These are phyloP conservation scores for Zoanthus gigantus DNA, from an alignment of 92 coral and sea anemone genomes.

Conservation along the genomic window DNA sequence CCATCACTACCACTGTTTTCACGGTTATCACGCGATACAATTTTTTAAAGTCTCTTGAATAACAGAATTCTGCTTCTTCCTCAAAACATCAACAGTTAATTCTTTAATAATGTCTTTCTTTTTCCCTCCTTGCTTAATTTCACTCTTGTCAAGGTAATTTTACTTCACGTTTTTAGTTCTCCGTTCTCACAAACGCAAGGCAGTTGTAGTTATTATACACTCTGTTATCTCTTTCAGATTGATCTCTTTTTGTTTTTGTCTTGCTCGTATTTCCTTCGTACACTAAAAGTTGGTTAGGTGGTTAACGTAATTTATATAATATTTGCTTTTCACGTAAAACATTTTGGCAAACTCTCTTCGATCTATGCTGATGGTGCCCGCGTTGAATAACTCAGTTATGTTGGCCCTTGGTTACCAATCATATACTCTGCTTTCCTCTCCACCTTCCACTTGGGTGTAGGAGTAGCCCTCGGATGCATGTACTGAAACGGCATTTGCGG, in stretches of 20 bases:
- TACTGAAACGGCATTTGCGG: slow-evolving; percentile 44
- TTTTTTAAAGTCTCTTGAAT: slow-evolving; percentile 31
- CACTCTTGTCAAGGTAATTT: slow-evolving; percentile 12
- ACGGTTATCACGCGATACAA: slow-evolving; percentile 16
- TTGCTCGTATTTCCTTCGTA: slow-evolving; percentile 47
- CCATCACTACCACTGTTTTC: slow-evolving; percentile 21
- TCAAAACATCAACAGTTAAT: slow-evolving; percentile 44
- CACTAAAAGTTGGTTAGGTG: slow-evolving; percentile 47
- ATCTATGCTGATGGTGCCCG: slow-evolving; percentile 25
- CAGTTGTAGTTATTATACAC: slow-evolving; percentile 30
- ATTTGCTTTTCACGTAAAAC: slow-evolving; percentile 49
- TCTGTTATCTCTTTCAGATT: not conserved
- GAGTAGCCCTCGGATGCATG: slow-evolving; percentile 24
- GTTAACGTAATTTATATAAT: slow-evolving; percentile 40
- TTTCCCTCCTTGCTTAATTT: slow-evolving; percentile 40
- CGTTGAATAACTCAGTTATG: slow-evolving; percentile 37
- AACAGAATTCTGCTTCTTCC: slow-evolving; percentile 32
- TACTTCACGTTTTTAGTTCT: slow-evolving; percentile 7
- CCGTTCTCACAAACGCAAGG: slow-evolving; percentile 37
- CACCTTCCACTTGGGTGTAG: slow-evolving; percentile 17
- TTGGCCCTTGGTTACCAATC: slow-evolving; percentile 71
- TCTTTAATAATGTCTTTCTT: slow-evolving; percentile 23
- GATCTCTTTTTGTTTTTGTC: slow-evolving; percentile 27
- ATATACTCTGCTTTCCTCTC: slow-evolving; percentile 39
- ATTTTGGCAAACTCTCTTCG: slow-evolving; percentile 49